A percentile compares a stretch with the other conserved stretches of the same genome.
Conservation (phyloP, 1,140 invertebrate species). For the Drosophila varians region DNA sequence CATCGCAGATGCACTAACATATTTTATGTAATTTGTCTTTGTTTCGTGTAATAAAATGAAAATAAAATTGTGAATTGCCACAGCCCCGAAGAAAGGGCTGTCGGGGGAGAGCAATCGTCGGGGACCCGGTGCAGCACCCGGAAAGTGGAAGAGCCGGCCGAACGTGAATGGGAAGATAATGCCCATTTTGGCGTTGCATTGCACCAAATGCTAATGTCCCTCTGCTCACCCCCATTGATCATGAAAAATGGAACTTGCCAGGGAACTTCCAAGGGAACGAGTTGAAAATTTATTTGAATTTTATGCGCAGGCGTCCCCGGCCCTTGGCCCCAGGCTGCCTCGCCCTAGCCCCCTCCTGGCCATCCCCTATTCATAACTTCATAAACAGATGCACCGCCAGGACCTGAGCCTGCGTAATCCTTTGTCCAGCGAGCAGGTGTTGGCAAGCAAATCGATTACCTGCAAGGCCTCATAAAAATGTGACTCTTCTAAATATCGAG, state of each 20-base stretch:
- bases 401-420: constrained; percentile 34
- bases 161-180: constrained; percentile 41
- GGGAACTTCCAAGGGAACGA: constrained; percentile 45
- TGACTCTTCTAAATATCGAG: not conserved
- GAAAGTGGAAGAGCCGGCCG: constrained; percentile 50
- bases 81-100: constrained; percentile 25
- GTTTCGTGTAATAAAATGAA: constrained; percentile 82
- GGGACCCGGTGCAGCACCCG: constrained; percentile 17
- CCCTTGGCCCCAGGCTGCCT: constrained; percentile 3
- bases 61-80: constrained; percentile 76
- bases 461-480: constrained; percentile 13
- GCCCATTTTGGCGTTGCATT: constrained; percentile 16
- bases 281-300: constrained; percentile 82
- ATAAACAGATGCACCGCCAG: constrained; percentile 22
- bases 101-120: constrained; percentile 2
- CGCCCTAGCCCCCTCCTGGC: not conserved
- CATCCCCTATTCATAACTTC: constrained; percentile 16
- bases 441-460: constrained; percentile 37
- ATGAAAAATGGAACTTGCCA: constrained; percentile 73
- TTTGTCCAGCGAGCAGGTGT: constrained; percentile 43
- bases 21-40: constrained; percentile 83
- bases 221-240: constrained; percentile 57
- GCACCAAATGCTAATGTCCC: constrained; percentile 38
- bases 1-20: constrained; percentile 48
- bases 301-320: constrained; percentile 65